phyloP scores from a whole-genome alignment of 2,797 vertebrate genomes.

The Coregonus suidteri region DNA sequence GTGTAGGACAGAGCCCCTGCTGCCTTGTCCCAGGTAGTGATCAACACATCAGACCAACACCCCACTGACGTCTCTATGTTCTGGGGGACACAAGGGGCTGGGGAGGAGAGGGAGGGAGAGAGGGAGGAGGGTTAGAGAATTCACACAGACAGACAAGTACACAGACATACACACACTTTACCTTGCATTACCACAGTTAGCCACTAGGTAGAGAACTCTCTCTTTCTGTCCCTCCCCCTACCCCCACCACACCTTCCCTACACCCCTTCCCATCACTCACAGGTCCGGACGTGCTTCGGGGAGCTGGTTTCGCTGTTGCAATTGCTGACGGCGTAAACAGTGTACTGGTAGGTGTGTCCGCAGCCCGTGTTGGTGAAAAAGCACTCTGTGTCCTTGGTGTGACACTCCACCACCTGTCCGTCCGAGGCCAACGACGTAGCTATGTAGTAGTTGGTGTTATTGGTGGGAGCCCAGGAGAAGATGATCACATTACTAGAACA shows the following conservation, averaged over 20 bases:
- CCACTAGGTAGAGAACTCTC: too few species aligned
- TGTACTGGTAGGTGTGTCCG: conserved; percentile 71
- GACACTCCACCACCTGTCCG: conserved; percentile 53
- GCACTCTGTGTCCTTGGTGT: conserved; percentile 65
- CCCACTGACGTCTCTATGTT: conserved; percentile 58
- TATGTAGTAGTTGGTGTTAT: conserved; percentile 71
- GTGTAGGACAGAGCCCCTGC: conserved; percentile 71
- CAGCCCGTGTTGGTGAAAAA: conserved; percentile 72
- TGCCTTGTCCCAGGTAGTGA: conserved; percentile 69
- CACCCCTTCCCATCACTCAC: conserved; percentile 58
- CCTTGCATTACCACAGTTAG: not conserved
- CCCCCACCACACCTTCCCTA: not conserved
- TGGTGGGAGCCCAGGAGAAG: conserved; percentile 69
- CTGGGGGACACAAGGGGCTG: conserved; percentile 71
- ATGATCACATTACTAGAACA: conserved; percentile 72
- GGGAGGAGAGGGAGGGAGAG: not conserved
- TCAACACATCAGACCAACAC: conserved; percentile 58
- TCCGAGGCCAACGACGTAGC: conserved; percentile 58
- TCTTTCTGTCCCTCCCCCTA: not conserved
- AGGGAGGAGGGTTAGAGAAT: too few species aligned
- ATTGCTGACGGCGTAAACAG: conserved; percentile 61
- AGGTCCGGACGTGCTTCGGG: conserved; percentile 53
- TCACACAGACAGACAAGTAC: not conserved
- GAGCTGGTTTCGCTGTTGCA: conserved; percentile 64
- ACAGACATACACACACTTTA: not conserved